Conservation (phyloP, 2,797 vertebrate genomes). For the Centroberyx gerrardi region DNA sequence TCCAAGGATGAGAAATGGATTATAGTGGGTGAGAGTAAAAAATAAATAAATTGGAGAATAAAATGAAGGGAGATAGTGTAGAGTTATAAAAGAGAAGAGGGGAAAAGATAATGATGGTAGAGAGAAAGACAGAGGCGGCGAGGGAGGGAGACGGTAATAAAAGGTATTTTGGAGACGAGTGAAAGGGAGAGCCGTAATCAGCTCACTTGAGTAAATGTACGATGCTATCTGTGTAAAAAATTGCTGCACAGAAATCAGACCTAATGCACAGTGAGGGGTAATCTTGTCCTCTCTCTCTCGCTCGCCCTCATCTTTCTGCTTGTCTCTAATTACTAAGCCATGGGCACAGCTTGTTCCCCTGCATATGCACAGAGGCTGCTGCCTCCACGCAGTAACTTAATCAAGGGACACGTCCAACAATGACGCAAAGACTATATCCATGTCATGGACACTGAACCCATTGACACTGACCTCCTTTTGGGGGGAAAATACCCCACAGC, state of each 20-base stretch:
- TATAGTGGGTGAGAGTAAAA: slow-evolving; percentile 47
- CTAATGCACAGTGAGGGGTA: slow-evolving; percentile 68
- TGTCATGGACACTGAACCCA: slow-evolving; percentile 59
- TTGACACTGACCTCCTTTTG: slow-evolving; percentile 61
- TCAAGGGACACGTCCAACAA: slow-evolving; percentile 74
- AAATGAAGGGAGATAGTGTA: slow-evolving; percentile 52
- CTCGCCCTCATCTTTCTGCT: slow-evolving; percentile 63
- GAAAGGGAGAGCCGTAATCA: slow-evolving; percentile 67
- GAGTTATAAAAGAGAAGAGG: slow-evolving; percentile 45
- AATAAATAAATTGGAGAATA: slow-evolving; percentile 45
- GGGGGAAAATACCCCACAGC: slow-evolving; percentile 22
- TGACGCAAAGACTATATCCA: slow-evolving; percentile 68
- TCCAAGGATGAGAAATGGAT: slow-evolving; percentile 74
- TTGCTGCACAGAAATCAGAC: slow-evolving; percentile 72
- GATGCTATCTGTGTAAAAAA: slow-evolving; percentile 64
- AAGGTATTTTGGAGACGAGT: slow-evolving; percentile 68
- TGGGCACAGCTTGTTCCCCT: slow-evolving; percentile 82
- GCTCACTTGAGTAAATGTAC: slow-evolving; percentile 77
- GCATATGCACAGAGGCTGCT: slow-evolving; percentile 70
- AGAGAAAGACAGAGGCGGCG: slow-evolving; percentile 39
- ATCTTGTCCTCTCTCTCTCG: slow-evolving; percentile 46
- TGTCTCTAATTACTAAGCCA: slow-evolving; percentile 78
- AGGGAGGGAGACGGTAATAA: slow-evolving; percentile 58
- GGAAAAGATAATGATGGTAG: slow-evolving; percentile 40
- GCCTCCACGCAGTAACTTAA: slow-evolving; percentile 77